Conservation (phyloP, 1,140 invertebrate species). For the Lucilia sericata region DNA sequence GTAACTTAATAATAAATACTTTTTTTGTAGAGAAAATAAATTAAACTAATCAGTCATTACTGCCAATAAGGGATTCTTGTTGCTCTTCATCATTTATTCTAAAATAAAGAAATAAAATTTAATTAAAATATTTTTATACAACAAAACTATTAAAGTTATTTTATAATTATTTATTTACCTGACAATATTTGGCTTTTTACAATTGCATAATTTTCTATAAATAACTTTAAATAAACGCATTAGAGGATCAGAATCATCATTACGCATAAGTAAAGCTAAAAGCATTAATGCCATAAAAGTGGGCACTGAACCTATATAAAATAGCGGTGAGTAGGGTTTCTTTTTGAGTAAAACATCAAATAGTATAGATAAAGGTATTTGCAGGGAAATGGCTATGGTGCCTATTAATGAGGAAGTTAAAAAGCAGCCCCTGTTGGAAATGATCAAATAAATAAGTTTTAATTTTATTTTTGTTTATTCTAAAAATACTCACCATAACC, state of each 20-base stretch:
- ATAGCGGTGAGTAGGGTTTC: constrained; percentile 79
- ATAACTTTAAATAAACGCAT: constrained; percentile 74
- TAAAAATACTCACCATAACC: constrained; percentile 81
- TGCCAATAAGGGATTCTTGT: constrained; percentile 79
- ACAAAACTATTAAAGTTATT: constrained; percentile 27
- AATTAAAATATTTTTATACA: constrained; percentile 41
- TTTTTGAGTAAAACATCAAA: constrained; percentile 83
- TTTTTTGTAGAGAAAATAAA: too few species aligned
- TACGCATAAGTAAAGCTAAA: constrained; percentile 81
- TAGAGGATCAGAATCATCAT: constrained; percentile 88
- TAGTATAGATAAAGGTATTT: constrained; percentile 87
- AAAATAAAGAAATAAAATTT: constrained; percentile 46
- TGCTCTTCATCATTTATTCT: constrained; percentile 81
- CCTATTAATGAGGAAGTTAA: constrained; percentile 88
- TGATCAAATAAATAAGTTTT: not conserved
- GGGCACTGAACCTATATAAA: constrained; percentile 84
- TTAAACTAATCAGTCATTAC: constrained; percentile 52
- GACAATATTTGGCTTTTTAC: constrained; percentile 69
- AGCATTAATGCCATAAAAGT: constrained; percentile 83
- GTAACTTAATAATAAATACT: too few species aligned
- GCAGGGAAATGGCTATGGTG: constrained; percentile 84
- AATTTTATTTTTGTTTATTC: not conserved
- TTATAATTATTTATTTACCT: constrained; percentile 65
- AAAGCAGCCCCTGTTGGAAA: constrained; percentile 83
- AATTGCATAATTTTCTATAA: constrained; percentile 71